Evolutionary conservation across 2,113 vertebrate genomes (phyloP), one percentile per base, ranked within the genome.

Genomic region (Aegithalos caudatus): DNA sequence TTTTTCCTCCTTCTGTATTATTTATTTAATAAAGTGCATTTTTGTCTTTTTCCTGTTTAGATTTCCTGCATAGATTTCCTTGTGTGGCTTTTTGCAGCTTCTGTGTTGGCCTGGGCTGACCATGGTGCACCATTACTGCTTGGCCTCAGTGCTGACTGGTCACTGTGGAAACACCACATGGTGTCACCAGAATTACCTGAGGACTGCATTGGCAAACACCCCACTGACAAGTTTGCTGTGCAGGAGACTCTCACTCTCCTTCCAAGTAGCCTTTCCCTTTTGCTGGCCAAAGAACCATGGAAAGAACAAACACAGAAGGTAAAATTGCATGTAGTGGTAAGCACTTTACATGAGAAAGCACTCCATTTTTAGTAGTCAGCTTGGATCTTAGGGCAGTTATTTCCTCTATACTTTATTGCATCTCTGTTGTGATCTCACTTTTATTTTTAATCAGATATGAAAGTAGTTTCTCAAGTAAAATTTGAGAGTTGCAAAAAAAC

Each of bases 211-310:
- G 98, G 98, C 51, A 97, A 87, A 33, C 97, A 97, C 73, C 85
- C 95, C 7, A 14, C 94, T 66, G 94, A 97, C 4, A 97, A 96
- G 24, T 25, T 92, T 58, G 94, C 97, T 48, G 93, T 98, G 84
- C 97, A 98, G 10, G 98, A 97, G 85, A 97, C 97, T 86, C 70
- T 99, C 61, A 96, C 98, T 69, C 98, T 98, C 35, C 86, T 99
- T 94, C 97, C 99, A 56, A 97, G 91, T 54, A 99, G 99, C 86
- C 97, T 99, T 94, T 96, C 86, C 12, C 94, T 98, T 47, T 98
- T 99, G 35, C 97, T 99, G 80, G 91, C 96, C 88, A 99, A 99
- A 96, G 99, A 99, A 40, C 99, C 99, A 0, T 99, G 99, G 99
- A 99, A 98, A 94, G 97, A 98, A 53, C 98, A 99, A 62, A 97